Base-by-base conservation (phyloP, 2,797 vertebrate genomes). In the Acanthopagrus latus region DNA sequence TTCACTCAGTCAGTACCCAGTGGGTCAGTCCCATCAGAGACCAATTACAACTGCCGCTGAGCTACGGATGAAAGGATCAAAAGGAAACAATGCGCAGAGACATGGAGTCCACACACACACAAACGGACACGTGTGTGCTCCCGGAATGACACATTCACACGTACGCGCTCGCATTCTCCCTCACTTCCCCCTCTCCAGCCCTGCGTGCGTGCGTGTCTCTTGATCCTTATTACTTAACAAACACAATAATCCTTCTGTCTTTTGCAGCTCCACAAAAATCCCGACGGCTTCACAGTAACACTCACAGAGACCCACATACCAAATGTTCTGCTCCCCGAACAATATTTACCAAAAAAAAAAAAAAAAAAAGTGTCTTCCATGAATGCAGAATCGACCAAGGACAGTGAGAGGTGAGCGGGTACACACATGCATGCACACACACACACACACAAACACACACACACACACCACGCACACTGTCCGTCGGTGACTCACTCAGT, bases 41-140 rank as follows among this genome's bases (percentile, higher is more conserved):
- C 91, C 91, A 92, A 91, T 93, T 92, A 93, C 81, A 83, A 80
- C 80, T 64, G n/a, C 83, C 21, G 76, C 83, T 71, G 86, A 86
- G 83, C 68, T 64, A 75, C 7, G 57, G 84, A 85, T 80, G 89
- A 87, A 88, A 82, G 75, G 68, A 86, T 90, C 74, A 86, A 82
- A 82, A 88, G 71, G 76, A 82, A 85, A 84, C 85, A 86, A 87
- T 74, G 50, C 62, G 16, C 43, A 75, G 59, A 62, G 33, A 81
- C 44, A 46, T 12, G 41, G 38, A n/a, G 46, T 43, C n/a, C 50
- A 59, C 64, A 56, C 27, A 27, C 27, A 75, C 55, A 68, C 60
- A 50, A 17, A 25, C 4, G 0, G 14, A 11, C 8, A 64, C 21
- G 41, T 64, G 44, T n/a, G 46, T 33, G 7, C 33, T 33, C 33